Base-by-base conservation (phyloP, 1,140 invertebrate genomes). In the Bicyclus anynana region DNA sequence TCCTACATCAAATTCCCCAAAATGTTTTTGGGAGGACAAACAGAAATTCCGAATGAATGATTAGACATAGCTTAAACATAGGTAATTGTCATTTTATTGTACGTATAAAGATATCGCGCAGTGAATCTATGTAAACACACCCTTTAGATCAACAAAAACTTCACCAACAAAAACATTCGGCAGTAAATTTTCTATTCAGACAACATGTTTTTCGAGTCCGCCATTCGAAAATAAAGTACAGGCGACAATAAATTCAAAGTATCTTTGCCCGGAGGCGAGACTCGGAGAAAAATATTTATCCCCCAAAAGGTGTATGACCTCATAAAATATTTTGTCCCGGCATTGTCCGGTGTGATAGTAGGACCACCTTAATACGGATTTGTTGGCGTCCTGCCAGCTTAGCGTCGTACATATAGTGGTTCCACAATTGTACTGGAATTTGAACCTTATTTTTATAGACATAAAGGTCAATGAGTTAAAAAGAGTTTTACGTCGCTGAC, bases 371-470 rank as follows among this genome's bases (percentile, higher is more conserved):
- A 72, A 69, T 67, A 66, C 62, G 66, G 67, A 69, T 72, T 73
- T 67, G 65, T 54, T 77, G 74, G 74, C 74, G 50, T 55, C 35
- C 38, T 62, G 72, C 74, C 74, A 74, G 53, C 54, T 62, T 62
- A 64, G 54, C 59, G 14, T 52, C 40, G 49, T 23, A 58, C 23
- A 44, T 23, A 37, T 37, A 49, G 54, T 49, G 26, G 18, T 16
- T n/a, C 27, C 10, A 21, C n/a, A 12, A n/a, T 26, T n/a, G 23
- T 44, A 49, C 38, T 35, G 42, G 40, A 59, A 29, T 48, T 42
- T 40, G 17, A 18, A 38, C 46, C 17, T 33, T 59, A 59, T 10
- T 21, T n/a, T 0, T 6, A 1, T 13, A 12, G n/a, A 20, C 14
- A 14, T 53, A 59, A 53, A 49, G 51, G 27, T 6, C 29, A 59